Conservation (phyloP, 1,140 invertebrate genomes). For the Plectrocnemia conspersa region DNA sequence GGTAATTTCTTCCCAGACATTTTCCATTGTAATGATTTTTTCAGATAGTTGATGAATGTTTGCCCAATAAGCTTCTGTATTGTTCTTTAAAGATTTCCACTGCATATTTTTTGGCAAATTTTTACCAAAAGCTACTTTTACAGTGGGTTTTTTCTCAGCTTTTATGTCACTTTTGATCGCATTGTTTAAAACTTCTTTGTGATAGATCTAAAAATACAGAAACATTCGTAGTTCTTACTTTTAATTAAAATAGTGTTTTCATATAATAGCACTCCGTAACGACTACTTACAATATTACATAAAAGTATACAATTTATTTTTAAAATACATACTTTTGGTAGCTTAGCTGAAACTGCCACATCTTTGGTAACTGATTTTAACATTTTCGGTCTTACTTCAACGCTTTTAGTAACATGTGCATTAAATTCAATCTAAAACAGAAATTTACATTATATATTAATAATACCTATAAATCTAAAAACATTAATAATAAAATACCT, state of each 20-base stretch:
- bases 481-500: no score
- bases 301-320: constrained; percentile 4
- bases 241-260: background rate
- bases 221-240: background rate
- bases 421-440: constrained; percentile 47
- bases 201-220: constrained; percentile 21
- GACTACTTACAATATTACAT: no score
- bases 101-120: constrained; percentile 47
- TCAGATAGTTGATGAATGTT: constrained; percentile 49
- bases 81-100: constrained; percentile 49
- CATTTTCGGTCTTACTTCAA: constrained; percentile 44
- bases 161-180: constrained; percentile 44
- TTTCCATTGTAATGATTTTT: constrained; percentile 55
- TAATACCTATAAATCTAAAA: background rate
- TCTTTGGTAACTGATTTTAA: constrained; percentile 43
- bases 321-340: background rate
- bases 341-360: constrained; percentile 40
- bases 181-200: constrained; percentile 38
- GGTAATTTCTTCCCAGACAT: constrained; percentile 57
- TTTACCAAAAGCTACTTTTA: constrained; percentile 48
- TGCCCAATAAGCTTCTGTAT: constrained; percentile 50
- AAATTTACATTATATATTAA: background rate
- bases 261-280: no score
- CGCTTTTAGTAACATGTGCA: constrained; percentile 44
- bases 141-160: constrained; percentile 38